Conservation (phyloP, 2,113 vertebrate genomes). For the Trinectes maculatus region DNA sequence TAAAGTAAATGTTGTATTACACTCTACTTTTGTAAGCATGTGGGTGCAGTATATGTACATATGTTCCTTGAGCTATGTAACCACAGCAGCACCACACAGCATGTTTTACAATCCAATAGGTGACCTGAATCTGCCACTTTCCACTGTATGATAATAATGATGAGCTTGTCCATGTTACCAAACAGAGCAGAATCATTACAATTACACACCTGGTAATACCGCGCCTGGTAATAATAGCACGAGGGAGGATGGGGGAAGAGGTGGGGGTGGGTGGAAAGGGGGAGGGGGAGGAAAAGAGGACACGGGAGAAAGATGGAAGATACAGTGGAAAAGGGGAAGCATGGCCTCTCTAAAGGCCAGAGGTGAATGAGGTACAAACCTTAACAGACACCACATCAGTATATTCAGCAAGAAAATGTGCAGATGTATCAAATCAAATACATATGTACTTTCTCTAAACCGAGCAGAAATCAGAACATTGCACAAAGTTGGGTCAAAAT, state of each 20-base stretch:
- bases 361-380: not conserved
- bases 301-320: not conserved
- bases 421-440: too few relatives aligned
- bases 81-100: not conserved
- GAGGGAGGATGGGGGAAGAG: not conserved
- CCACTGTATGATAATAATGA: slow-evolving; percentile 44
- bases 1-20: not conserved
- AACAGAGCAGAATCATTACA: slow-evolving; percentile 59
- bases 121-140: slow-evolving; percentile 55
- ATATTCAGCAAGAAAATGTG: too few relatives aligned
- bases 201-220: slow-evolving; percentile 59
- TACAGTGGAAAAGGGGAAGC: not conserved
- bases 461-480: not conserved
- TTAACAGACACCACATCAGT: too few relatives aligned
- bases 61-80: not conserved
- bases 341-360: too few relatives aligned
- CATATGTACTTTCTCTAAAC: too few relatives aligned
- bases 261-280: not conserved
- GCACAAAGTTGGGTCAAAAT: not conserved
- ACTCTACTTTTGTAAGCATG: not conserved
- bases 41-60: too few relatives aligned
- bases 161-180: slow-evolving; percentile 53
- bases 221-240: slow-evolving; percentile 48
- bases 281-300: not conserved
- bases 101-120: not conserved